Evolutionary conservation across 2,797 vertebrate genomes (phyloP), one percentile per base, ranked within the genome.

Genomic region (Taeniopygia guttata): DNA sequence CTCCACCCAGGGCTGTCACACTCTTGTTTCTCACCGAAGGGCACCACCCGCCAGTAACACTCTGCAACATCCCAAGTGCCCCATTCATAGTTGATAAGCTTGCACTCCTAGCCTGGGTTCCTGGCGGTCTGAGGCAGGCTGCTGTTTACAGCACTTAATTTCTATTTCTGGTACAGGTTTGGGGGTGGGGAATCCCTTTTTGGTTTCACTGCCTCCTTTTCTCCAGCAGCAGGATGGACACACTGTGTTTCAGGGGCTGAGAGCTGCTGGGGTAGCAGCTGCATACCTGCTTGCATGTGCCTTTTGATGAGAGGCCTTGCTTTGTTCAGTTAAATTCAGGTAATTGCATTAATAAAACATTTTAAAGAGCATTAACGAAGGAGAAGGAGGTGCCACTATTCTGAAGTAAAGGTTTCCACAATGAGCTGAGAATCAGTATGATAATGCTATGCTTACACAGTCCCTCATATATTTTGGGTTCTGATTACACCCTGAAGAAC

Each of bases 311-410:
- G 77, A 91, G 49, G 70, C 49, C 81, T 70, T 74, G 78, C 64
- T 93, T 87, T 46, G 72, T 77, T 84, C 95, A 88, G 74, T 78
- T 84, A 90, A 51, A 83, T 48, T 86, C 90, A 83, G 59, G 81
- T 84, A 95, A 96, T 68, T 91, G 84, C 93, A 96, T 92, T 95
- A 93, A 95, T 84, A 94, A 97, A 97, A 94, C 91, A 88, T 95
- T 93, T 83, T 59, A 89, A 95, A 93, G 70, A 94, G 69, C 84
- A 62, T 54, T 77, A 87, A 87, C 87, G 91, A 85, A 87, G 76
- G 79, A 84, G 60, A 91, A 93, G 62, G 70, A 92, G 92, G 62
- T 78, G 62, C 62, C 51, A 29, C 77, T 76, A 19, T 59, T 60
- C 62, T 10, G 10, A 92, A 96, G 85, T 19, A 73, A 89, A 89